Base-by-base conservation (phyloP, 2,797 vertebrate species). In the Pseudocheirus occidentalis region DNA sequence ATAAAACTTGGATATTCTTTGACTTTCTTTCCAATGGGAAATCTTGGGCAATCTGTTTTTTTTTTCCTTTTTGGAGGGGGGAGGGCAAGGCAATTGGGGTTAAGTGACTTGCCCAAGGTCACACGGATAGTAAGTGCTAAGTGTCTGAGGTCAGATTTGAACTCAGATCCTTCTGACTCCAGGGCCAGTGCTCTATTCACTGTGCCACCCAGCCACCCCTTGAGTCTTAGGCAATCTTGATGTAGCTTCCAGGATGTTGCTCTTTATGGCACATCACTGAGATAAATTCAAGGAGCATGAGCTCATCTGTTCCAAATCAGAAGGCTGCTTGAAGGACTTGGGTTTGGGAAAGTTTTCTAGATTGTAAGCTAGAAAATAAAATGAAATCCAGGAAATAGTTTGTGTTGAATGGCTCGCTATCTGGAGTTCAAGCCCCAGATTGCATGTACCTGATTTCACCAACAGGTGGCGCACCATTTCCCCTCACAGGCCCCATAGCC, bases 401-500 rank as follows among this genome's bases (percentile, higher is more conserved):
- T 21, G 40, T 40, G 40, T 13, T 7, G 18, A 73, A 40, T 9
- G 66, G 6, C 5, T 73, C 16, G 40, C 40, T 73, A 6, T 40
- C 5, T 21, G 16, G n/a, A 40, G n/a, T 40, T 73, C 34, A 40
- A 21, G 66, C 2, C 66, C n/a, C n/a, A 40, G 66, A n/a, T 40
- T 3, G 16, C 18, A 0, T 66, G n/a, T 0, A 0, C n/a, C n/a
- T 73, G 6, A 73, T 21, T 40, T 40, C 6, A 40, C n/a, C 18
- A 40, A 16, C 6, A 40, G n/a, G 6, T 5, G n/a, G 66, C 5
- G 18, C 0, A 0, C 6, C 0, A 13, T 40, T 5, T 40, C n/a
- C 18, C 16, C 18, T 31, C 66, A 7, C 16, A n/a, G 12, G 5
- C 5, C 34, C 11, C 29, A 66, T n/a, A 1, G 13, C 13, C 62